These are phyloP conservation scores for Enteromius viviparus DNA, from an alignment of 2,797 vertebrate genomes.

Conservation along the genomic window DNA sequence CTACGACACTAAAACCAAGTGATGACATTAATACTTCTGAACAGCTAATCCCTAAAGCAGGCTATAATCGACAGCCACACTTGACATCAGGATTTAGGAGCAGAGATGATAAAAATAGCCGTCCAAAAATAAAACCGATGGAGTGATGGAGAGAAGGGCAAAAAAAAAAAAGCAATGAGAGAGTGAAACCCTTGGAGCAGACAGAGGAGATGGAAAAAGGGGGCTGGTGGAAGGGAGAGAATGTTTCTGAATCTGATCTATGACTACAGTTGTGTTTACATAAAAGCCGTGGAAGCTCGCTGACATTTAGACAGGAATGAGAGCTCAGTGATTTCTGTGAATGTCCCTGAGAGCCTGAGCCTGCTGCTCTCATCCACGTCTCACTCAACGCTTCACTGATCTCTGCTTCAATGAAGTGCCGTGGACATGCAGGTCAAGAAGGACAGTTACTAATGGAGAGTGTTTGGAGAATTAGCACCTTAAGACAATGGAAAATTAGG, in stretches of 20 bases:
- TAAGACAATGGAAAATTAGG: not conserved
- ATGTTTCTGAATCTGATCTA: constrained; percentile 39
- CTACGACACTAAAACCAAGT: not conserved
- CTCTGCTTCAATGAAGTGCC: not conserved
- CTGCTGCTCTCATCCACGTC: constrained; percentile 9
- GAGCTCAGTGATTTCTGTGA: constrained; percentile 53
- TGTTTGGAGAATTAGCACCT: not conserved
- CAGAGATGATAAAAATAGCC: not conserved
- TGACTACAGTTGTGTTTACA: constrained; percentile 62
- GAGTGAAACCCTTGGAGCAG: not conserved
- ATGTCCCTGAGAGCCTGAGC: constrained; percentile 32
- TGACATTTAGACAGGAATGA: constrained; percentile 66
- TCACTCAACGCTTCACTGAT: not conserved
- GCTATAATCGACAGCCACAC: not conserved
- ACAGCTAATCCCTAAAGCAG: constrained; percentile 18
- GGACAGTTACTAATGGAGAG: not conserved
- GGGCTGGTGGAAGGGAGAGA: constrained; percentile 20
- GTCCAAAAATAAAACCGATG: constrained; percentile 37
- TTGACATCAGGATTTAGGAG: constrained; percentile 5
- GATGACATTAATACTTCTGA: constrained; percentile 21
- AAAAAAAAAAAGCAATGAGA: not conserved
- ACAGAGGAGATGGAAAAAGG: constrained; percentile 25
- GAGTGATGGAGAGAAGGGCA: constrained; percentile 18
- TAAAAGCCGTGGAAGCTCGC: constrained; percentile 51
- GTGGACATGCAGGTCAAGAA: not conserved